Evolutionary conservation across 2,113 vertebrate species (phyloP), one percentile per base, ranked within the genome.

Genomic region (Polypterus bichir): DNA sequence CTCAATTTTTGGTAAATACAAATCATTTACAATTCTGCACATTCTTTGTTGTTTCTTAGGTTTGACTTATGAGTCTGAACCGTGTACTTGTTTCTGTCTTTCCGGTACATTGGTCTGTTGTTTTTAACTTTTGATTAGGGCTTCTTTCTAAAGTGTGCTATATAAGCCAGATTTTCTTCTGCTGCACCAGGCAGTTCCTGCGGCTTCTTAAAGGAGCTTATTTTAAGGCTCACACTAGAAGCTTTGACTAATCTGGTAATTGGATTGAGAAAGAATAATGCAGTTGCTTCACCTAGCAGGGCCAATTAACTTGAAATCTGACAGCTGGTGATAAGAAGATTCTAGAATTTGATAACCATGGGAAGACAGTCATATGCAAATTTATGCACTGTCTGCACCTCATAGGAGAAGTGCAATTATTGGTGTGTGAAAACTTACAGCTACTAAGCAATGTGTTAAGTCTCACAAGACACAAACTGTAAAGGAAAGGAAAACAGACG

Each of bases 191-290:
- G 6, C 46, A 46, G 52, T 55, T 62, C 45, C 61, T 63, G 56
- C 54, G 66, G 71, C 70, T 65, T 78, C 75, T 70, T 77, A 70
- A 69, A 60, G 69, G 76, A 76, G 72, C 71, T 81, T 77, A 53
- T 74, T 82, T 70, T 71, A 79, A 84, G 83, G 79, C 82, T 77
- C 70, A 80, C 76, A 70, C 69, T 76, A 75, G 27, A 82, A 53
- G 81, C 77, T 64, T 74, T 67, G 72, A 72, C 72, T 88, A 82
- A 89, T 81, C 85, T 81, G 70, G 68, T 89, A 85, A 89, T 86
- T 83, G 81, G 82, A 84, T 79, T 75, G 79, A 80, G 85, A 83
- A 87, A 87, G 80, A 65, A 67, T 62, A 59, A 71, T 68, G 71
- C 76, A 79, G 76, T 73, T 71, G 57, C 65, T 73, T 71, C 59